Conservation (phyloP, 2,113 vertebrate species). For the Tricholaema leucomelas region DNA sequence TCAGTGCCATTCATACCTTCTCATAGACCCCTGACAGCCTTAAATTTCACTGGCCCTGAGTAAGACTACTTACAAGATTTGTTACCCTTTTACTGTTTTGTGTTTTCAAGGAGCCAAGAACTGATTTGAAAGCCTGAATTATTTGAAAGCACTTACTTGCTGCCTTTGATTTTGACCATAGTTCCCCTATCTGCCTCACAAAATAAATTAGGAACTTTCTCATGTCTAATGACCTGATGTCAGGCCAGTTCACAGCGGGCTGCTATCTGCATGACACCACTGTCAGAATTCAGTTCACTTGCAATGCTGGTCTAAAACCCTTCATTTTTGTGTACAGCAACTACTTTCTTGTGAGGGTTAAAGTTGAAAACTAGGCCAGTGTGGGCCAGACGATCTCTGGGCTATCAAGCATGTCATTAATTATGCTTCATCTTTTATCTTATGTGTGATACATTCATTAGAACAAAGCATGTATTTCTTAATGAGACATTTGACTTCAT, state of each 20-base stretch:
- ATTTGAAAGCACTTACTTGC: background rate
- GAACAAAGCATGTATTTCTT: background rate
- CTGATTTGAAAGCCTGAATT: background rate
- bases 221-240: background rate
- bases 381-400: background rate
- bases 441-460: background rate
- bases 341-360: background rate
- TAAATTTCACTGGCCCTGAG: background rate
- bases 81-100: background rate
- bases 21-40: background rate
- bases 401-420: background rate
- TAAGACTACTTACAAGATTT: background rate
- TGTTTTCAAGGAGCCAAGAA: background rate
- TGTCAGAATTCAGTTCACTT: background rate
- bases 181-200: background rate
- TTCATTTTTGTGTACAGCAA: background rate
- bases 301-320: background rate
- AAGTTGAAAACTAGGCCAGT: slow-evolving; percentile 3
- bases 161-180: background rate
- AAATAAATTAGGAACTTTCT: slow-evolving; percentile 5
- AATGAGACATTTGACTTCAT: slow-evolving; percentile 56
- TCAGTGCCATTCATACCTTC: background rate
- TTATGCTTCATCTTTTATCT: slow-evolving; percentile 24
- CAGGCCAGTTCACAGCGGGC: background rate
- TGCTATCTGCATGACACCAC: background rate